Base-by-base conservation (phyloP, 2,797 vertebrate genomes). In the Hozukius guyotensis region DNA sequence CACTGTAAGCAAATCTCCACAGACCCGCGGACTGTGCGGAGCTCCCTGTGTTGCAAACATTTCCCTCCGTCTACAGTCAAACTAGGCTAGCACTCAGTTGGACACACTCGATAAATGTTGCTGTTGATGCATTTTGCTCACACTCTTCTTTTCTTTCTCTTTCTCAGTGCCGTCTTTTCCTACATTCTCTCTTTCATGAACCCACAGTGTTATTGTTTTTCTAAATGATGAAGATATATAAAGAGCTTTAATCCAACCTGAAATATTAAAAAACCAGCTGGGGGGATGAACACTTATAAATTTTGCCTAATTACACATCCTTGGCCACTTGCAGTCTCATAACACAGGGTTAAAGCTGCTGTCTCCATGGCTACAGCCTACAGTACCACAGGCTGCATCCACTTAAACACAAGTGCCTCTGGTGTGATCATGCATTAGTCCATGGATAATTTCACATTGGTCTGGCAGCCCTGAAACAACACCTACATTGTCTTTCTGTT, bases 291-390 rank as follows among this genome's bases (percentile, higher is more conserved):
- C 77, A 74, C 73, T 83, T 74, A 31, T 24, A 64, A 68, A 87
- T 88, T 79, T 71, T 87, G 78, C 74, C 77, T 85, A 91, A 88
- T 92, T 85, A 68, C 84, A 80, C 79, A 81, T 82, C 75, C 69
- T 75, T 72, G 85, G 83, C 78, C 63, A 60, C 81, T 93, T 67
- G 66, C 75, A 88, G 83, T 75, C 79, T 88, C 69, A 71, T 80
- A 90, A 87, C 72, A 87, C 63, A 78, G 87, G 85, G 88, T 89
- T 88, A 92, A 89, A 84, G 83, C 88, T 81, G 83, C 89, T 14
- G 90, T 95, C 91, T 85, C 94, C 94, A 95, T 95, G 93, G 88
- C 86, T 94, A 96, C 93, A 88, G 80, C 81, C 78, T 75, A 89
- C 83, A 82, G 72, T 73, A 82, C 76, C 68, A 75, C 78, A 46